Evolutionary conservation across 2,888 invertebrate species (phyloP), one percentile per base, ranked within the genome.

Genomic region (Stenoptilia bipunctidactyla): DNA sequence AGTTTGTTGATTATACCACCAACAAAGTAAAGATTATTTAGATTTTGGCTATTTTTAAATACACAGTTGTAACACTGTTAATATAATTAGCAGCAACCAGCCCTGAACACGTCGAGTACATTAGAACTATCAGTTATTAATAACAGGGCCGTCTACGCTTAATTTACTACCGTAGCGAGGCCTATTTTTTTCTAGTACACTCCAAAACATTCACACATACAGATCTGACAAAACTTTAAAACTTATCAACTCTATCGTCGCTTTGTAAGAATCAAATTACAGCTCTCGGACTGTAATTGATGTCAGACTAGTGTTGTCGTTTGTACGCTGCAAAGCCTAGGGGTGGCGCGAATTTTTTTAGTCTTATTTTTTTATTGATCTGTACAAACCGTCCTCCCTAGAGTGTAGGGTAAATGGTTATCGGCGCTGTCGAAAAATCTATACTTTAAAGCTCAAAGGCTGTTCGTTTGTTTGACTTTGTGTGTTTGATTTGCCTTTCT

Each of bases 301-400:
- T 20, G 20, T 20, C 20, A 8, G 3, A 5, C 20, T 8, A 8
- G 30, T 10, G 30, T 13, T 34, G 34, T 13, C 2, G 2, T 13
- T 13, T 34, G 13, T 34, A 13, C 34, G 4, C 13, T 34, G 34
- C 34, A 30, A 30, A 59, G 75, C 74, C 77, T 73, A 75, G 80
- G 80, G 79, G 79, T 74, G 74, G 76, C 63, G 64, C 60, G 56
- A 43, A 47, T 52, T 58, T 66, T 74, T 79, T 79, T 74, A 60
- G 50, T 49, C 55, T 58, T 58, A 53, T 60, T 61, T 61, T 62
- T 58, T 59, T 61, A 65, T 61, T 63, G 64, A 62, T 46, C 61
- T 55, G 48, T 44, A 46, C 52, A 55, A 52, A 58, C 54, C 58
- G 55, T 51, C 56, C 56, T 14, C 34, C 33, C 41, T 13, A 20